Base-by-base conservation (phyloP, 2,888 invertebrate species). In the Didymodactylos carnosus region DNA sequence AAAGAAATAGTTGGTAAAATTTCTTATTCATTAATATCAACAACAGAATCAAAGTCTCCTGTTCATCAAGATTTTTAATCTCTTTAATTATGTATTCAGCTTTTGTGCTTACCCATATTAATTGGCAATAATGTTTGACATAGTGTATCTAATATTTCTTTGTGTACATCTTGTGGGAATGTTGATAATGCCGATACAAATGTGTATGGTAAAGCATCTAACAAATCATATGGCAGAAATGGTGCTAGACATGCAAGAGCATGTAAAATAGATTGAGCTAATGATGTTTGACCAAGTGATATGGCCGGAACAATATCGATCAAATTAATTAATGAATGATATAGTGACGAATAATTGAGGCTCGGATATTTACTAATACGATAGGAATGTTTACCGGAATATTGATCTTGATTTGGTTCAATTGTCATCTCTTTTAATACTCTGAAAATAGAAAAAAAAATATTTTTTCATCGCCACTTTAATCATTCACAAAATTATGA, bases 61-160 rank as follows among this genome's bases (percentile, higher is more conserved):
- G n/a, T n/a, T n/a, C n/a, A 43, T 46, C 16, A 46, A n/a, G 46
- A 16, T n/a, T 19, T 19, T 19, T 46, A n/a, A 46, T 46, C 46
- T 19, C 16, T 46, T n/a, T 46, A n/a, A 46, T 16, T n/a, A 46
- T 16, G 46, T n/a, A 46, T 19, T 19, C 23, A 5, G 11, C 23
- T 16, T 16, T n/a, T 70, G 40, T 14, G 71, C 78, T 76, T 78
- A 83, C 82, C 82, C 53, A 97, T 90, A 29, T 94, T 93, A 84
- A 95, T 94, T 1, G 97, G 97, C 79, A 98, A 86, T 79, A 98
- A 90, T 82, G 94, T 92, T 82, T 92, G 94, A 83, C 95, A 94
- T 19, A 98, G 87, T 71, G 93, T 88, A 81, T 95, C 92, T 73
- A 98, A 88, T 77, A 95, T 91, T 80, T 94, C 93, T 84, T 92